These are phyloP conservation scores for Phrynocephalus guinanensis DNA, from an alignment of 2,797 vertebrate species.

Conservation along the genomic window DNA sequence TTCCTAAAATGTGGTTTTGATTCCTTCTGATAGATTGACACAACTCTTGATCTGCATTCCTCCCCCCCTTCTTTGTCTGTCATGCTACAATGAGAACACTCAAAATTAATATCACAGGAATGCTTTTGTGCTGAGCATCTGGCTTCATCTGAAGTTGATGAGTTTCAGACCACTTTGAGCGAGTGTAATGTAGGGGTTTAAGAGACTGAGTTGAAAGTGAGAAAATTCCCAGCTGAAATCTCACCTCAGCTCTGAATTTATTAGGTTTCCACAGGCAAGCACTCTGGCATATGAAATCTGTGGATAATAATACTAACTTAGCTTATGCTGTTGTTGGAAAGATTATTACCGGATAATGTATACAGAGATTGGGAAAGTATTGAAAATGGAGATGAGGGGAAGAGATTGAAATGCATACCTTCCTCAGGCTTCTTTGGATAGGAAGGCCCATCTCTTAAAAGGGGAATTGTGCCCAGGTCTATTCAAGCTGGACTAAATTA, in stretches of 20 bases:
- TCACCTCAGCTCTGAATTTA: neutral
- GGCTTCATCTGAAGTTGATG: neutral
- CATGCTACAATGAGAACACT: neutral
- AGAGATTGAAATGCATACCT: neutral
- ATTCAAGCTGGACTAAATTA: neutral
- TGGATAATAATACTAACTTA: neutral
- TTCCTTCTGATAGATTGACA: neutral
- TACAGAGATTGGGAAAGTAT: neutral
- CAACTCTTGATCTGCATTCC: too few species aligned
- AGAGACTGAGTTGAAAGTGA: neutral
- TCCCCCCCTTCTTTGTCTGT: neutral
- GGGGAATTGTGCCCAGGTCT: neutral
- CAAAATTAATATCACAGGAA: neutral
- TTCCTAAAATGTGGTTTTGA: neutral
- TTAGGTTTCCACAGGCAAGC: neutral
- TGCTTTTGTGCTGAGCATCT: neutral
- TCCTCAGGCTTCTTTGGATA: neutral
- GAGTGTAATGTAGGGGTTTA: neutral
- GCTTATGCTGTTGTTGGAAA: neutral
- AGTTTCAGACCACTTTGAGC: neutral
- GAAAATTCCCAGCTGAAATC: neutral
- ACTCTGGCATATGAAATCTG: neutral
- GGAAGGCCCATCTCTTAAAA: neutral
- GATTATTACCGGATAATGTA: neutral
- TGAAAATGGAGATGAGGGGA: neutral